Evolutionary conservation across 2,113 vertebrate species (phyloP), one percentile per base, ranked within the genome.

Genomic region (Rhea americana): DNA sequence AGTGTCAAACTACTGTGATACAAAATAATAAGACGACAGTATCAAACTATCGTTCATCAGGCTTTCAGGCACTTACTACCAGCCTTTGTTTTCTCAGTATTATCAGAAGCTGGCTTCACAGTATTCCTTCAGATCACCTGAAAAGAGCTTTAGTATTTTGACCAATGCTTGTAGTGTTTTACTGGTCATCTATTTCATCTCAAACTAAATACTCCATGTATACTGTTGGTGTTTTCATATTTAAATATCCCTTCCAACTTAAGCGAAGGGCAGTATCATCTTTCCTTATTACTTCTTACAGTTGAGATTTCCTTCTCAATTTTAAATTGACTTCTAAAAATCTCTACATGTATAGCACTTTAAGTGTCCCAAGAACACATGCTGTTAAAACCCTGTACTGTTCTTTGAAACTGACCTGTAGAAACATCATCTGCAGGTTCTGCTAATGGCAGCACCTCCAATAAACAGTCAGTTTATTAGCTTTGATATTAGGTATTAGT

Each of bases 211-310:
- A 41, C 8, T 78, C 21, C 2, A 1, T 0, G 0, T 6, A 6
- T 13, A 2, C 13, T 2, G 2, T 16, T 58, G 13, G 1, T 3
- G 26, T 58, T 67, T 28, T 10, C 1, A 2, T 16, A 72, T 39
- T 48, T 35, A 13, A 59, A 84, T 7, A 4, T 2, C 10, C 9
- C 5, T 59, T 74, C 12, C 21, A 75, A 28, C 9, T 89, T 24
- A 48, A 84, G 4, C 3, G 5, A 73, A 76, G 14, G 61, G 32
- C 5, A 43, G 4, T 8, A 59, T 4, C 25, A 28, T 9, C 5
- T 1, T 9, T 41, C 5, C 2, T 7, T 45, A 16, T 11, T 32
- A 19, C 10, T 56, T 72, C 18, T 39, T 81, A 7, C 1, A 53
- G 6, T 2, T 50, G 9, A 63, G 7, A 74, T 71, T 77, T 56